Evolutionary conservation across 2,113 vertebrate genomes (phyloP), one percentile per base, ranked within the genome.

Genomic region (Myiozetetes cayanensis): DNA sequence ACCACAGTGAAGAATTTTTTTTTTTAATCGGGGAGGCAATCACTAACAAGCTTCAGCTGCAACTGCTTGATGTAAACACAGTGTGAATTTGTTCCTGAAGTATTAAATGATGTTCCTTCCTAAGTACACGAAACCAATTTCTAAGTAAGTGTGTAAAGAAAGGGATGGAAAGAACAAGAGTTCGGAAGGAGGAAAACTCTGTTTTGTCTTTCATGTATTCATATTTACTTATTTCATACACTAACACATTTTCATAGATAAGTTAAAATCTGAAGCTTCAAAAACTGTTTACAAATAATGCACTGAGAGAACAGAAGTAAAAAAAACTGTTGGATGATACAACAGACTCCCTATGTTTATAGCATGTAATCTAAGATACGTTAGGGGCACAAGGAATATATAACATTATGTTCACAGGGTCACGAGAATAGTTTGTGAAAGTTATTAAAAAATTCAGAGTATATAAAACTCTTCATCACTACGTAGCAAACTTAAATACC

Each of bases 11-110:
- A 93, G 76, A 80, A 73, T 95, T 96, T 86, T 92, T 87, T 91
- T 96, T 83, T 70, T 87, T 83, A 96, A 97, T 97, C 96, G 96
- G 87, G 90, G 78, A 98, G 90, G 97, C 96, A 96, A 97, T 96
- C 92, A 96, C 94, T 97, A 98, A 98, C 96, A 97, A 98, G 97
- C 97, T 96, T 98, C 97, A 98, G 97, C 96, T 98, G 97, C 96
- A 97, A 97, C 86, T 96, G 96, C 96, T 93, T 97, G 81, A 97
- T 98, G 95, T 97, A 97, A 97, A 98, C 97, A 97, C 89, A 97
- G 92, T 85, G 62, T 89, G 87, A 97, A 97, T 96, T 96, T 96
- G 86, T 94, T 97, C 90, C 97, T 95, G 76, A 81, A 93, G 96
- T 91, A 97, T 94, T 96, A 96, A 97, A 97, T 0, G 12, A 94